A percentile compares a stretch with the other conserved stretches of the same genome.
Evolutionary conservation across 2,797 vertebrate species (phyloP).

Genomic region (Lycodopsis pacificus): DNA sequence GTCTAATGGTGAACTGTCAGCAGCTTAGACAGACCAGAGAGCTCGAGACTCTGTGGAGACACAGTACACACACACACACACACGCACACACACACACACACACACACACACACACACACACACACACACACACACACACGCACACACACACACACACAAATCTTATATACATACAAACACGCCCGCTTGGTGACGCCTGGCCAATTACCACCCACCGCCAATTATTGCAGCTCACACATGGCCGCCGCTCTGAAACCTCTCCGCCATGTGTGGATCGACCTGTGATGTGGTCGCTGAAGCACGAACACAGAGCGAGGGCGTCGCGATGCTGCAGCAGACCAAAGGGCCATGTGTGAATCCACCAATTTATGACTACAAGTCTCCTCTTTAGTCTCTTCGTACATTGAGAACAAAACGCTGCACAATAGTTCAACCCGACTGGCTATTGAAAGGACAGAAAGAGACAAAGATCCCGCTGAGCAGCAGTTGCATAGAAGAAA

Average conservation of each 20-base stretch:
- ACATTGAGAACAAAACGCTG: not conserved
- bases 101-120: slow-evolving; percentile 38
- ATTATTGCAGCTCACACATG: slow-evolving; percentile 71
- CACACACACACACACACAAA: slow-evolving; percentile 28
- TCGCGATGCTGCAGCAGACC: slow-evolving; percentile 22
- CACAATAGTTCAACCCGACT: not conserved
- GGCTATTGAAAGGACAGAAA: not conserved
- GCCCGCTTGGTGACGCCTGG: slow-evolving; percentile 55
- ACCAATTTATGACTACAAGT: not conserved
- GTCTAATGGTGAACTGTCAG: slow-evolving; percentile 74
- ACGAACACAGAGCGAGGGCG: slow-evolving; percentile 56
- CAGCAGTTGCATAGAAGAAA: not conserved
- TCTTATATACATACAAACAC: slow-evolving; percentile 46
- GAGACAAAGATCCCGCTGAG: not conserved
- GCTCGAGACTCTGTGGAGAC: slow-evolving; percentile 68
- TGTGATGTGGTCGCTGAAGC: slow-evolving; percentile 74
- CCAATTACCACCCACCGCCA: slow-evolving; percentile 68
- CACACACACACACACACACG: slow-evolving; percentile 23
- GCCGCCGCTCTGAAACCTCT: slow-evolving; percentile 46
- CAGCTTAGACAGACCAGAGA: slow-evolving; percentile 51
- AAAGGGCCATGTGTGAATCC: slow-evolving; percentile 22
- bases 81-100: slow-evolving; percentile 16
- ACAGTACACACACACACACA: slow-evolving; percentile 32
- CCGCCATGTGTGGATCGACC: slow-evolving; percentile 68
- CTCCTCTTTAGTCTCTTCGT: not conserved